phyloP scores from a whole-genome alignment of 2,888 invertebrate species.

The Parnassius orleans region DNA sequence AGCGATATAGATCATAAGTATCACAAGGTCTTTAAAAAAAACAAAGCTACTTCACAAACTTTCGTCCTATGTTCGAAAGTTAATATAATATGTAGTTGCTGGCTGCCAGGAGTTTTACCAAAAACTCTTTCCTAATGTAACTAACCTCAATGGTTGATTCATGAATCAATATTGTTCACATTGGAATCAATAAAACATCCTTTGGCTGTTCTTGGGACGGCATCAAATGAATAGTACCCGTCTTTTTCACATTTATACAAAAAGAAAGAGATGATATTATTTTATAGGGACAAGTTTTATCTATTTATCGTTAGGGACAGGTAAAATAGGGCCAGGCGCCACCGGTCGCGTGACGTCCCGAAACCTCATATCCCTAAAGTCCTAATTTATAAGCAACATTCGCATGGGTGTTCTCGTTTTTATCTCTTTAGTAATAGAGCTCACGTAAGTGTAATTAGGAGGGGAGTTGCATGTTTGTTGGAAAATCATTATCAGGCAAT shows the following conservation, averaged over 20 bases:
- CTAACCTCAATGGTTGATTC: slow-evolving; percentile 39
- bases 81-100: slow-evolving; percentile 36
- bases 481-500: slow-evolving; percentile 66
- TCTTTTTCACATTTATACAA: slow-evolving; percentile 32
- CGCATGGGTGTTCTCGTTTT: slow-evolving; percentile 22
- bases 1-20: neutral
- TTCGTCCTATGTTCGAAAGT: slow-evolving; percentile 24
- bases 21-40: slow-evolving; percentile 5
- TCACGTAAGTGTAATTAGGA: slow-evolving; percentile 24
- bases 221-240: slow-evolving; percentile 23
- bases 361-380: slow-evolving; percentile 44
- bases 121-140: slow-evolving; percentile 31
- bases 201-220: slow-evolving; percentile 37
- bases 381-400: slow-evolving; percentile 23
- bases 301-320: slow-evolving; percentile 60
- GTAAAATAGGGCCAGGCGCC: slow-evolving; percentile 61
- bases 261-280: slow-evolving; percentile 44
- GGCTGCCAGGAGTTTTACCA: slow-evolving; percentile 28
- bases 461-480: slow-evolving; percentile 36
- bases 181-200: slow-evolving; percentile 55
- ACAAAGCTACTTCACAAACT: slow-evolving; percentile 25
- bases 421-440: slow-evolving; percentile 38
- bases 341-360: slow-evolving; percentile 62
- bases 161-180: slow-evolving; percentile 46
- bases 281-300: slow-evolving; percentile 52